These are phyloP conservation scores for Catamblyrhynchus diadema DNA, from an alignment of 2,797 vertebrate species.

Conservation along the genomic window DNA sequence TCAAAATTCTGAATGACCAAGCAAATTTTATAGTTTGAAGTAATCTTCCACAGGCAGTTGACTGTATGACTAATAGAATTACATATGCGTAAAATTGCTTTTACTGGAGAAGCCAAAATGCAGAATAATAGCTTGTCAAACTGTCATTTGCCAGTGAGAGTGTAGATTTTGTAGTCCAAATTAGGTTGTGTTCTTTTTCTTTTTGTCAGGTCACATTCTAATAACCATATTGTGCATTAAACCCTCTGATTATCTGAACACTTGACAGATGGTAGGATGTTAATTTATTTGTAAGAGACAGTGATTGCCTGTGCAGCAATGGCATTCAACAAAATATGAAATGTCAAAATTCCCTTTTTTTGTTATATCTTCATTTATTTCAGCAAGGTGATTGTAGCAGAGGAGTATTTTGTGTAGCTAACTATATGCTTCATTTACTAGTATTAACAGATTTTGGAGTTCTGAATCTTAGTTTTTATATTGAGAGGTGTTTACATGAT, in stretches of 20 bases:
- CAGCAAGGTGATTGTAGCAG: conserved; percentile 59
- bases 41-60: conserved; percentile 69
- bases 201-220: conserved; percentile 81
- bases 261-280: conserved; percentile 83
- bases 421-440: conserved; percentile 56
- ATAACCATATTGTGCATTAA: conserved; percentile 81
- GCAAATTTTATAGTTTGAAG: conserved; percentile 64
- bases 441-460: background rate
- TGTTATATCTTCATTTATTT: conserved; percentile 66
- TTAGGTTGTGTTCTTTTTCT: conserved; percentile 78
- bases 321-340: conserved; percentile 73
- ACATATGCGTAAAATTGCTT: conserved; percentile 67
- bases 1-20: conserved; percentile 70
- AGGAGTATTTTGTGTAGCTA: conserved; percentile 23
- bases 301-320: conserved; percentile 71
- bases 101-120: conserved; percentile 72
- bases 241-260: conserved; percentile 79
- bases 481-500: background rate
- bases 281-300: conserved; percentile 80
- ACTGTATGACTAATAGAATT: conserved; percentile 75
- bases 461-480: background rate
- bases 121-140: conserved; percentile 81
- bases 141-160: conserved; percentile 78
- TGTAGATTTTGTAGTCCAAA: conserved; percentile 78
- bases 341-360: conserved; percentile 75